phyloP scores from a whole-genome alignment of 2,888 invertebrate genomes.

The Homarus gammarus region DNA sequence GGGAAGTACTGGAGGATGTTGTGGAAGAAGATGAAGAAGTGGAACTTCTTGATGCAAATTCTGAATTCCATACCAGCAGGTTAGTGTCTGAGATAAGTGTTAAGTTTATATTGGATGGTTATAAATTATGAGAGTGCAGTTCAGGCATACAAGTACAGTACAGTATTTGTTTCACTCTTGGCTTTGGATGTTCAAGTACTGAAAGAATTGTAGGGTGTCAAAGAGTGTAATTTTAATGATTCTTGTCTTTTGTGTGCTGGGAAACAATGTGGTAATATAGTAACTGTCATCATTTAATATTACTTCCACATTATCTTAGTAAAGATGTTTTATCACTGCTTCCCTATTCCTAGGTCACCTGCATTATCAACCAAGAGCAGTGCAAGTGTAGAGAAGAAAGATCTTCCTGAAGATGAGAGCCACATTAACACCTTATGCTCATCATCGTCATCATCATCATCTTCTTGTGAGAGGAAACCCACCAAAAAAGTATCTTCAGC shows the following conservation, averaged over 20 bases:
- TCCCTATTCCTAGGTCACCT: conserved; percentile 54
- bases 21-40: conserved; percentile 72
- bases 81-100: conserved; percentile 2
- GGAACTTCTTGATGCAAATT: conserved; percentile 72
- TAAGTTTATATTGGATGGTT: no score
- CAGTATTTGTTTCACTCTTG: no score
- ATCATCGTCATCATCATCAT: conserved; percentile 54
- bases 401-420: background rate
- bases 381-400: conserved; percentile 46
- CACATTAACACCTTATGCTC: conserved; percentile 32
- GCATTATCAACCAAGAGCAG: conserved; percentile 51
- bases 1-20: conserved; percentile 72
- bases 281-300: no score
- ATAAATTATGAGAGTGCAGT: no score
- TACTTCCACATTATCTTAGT: no score
- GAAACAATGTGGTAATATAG: no score
- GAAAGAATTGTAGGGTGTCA: no score
- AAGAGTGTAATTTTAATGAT: no score
- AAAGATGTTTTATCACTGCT: no score
- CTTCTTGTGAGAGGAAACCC: conserved; percentile 55
- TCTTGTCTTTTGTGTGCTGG: no score
- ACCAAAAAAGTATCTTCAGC: conserved; percentile 51
- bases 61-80: conserved; percentile 70
- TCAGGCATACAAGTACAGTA: no score
- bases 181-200: no score